A percentile compares a stretch with the other conserved stretches of the same genome.
Conservation (phyloP, 1,140 invertebrate genomes). For the Mizuhopecten yessoensis region DNA sequence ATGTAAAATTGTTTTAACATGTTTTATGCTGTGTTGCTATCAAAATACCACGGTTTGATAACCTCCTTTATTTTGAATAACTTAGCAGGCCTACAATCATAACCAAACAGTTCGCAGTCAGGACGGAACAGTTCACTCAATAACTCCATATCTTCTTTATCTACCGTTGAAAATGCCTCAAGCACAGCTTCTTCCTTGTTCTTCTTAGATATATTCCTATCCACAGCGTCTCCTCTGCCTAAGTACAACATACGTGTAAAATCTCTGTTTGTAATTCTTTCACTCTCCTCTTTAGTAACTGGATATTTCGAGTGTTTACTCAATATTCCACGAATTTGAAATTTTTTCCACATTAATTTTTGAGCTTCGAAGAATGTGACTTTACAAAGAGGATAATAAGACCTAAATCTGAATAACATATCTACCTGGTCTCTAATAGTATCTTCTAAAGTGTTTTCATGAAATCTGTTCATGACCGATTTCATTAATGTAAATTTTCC, state of each 20-base stretch:
- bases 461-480: conserved; percentile 42
- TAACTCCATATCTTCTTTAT: conserved; percentile 42
- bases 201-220: conserved; percentile 41
- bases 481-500: conserved; percentile 50
- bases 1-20: too few species aligned
- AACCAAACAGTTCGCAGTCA: conserved; percentile 65
- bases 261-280: conserved; percentile 42
- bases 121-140: conserved; percentile 48
- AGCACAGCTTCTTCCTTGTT: conserved; percentile 51
- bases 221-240: conserved; percentile 29
- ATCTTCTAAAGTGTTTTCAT: conserved; percentile 58
- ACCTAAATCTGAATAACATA: conserved; percentile 54
- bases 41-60: conserved; percentile 22
- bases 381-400: conserved; percentile 43
- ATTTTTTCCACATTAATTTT: conserved; percentile 60
- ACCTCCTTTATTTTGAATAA: conserved; percentile 53
- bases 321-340: conserved; percentile 59
- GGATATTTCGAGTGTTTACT: conserved; percentile 56
- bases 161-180: conserved; percentile 57
- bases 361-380: conserved; percentile 59
- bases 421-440: conserved; percentile 56
- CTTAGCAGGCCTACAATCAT: conserved; percentile 44
- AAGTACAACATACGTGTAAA: conserved; percentile 47
- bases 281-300: neutral
- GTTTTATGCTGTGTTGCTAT: neutral